Conservation (phyloP, 2,797 vertebrate species). For the Syncerus caffer region DNA sequence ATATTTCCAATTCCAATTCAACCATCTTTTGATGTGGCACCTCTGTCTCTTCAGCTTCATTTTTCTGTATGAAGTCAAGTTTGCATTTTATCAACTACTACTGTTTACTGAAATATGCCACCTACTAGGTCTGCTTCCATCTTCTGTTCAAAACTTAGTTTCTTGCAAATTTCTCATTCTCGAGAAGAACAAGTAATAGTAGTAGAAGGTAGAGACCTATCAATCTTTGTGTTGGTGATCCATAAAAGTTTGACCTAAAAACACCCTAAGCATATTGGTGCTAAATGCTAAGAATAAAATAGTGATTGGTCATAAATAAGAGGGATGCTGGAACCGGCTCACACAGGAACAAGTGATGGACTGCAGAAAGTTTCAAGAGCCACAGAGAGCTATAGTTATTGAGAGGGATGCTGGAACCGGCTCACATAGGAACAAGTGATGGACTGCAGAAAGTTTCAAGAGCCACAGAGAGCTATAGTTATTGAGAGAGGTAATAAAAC, state of each 20-base stretch:
- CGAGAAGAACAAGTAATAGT: not conserved
- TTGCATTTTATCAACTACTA: not conserved
- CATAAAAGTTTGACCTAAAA: not conserved
- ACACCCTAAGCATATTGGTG: not conserved
- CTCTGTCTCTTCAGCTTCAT: conserved; percentile 16
- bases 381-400: no score
- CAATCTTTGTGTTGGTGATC: not conserved
- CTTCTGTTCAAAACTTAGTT: not conserved
- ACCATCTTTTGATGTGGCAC: not conserved
- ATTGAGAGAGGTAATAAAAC: not conserved
- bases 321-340: not conserved
- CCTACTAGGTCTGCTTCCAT: not conserved
- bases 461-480: not conserved
- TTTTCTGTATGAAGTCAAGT: not conserved
- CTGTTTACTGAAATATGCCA: conserved; percentile 20
- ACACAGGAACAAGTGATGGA: not conserved
- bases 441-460: not conserved
- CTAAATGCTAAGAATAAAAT: not conserved
- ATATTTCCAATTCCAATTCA: not conserved
- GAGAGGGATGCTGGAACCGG: not conserved
- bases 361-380: not conserved
- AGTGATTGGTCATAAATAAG: not conserved
- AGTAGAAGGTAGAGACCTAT: not conserved
- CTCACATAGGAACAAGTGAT: not conserved
- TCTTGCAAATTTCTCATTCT: conserved; percentile 8